Evolutionary conservation across 2,888 invertebrate species (phyloP).

Genomic region (Papilio demoleus): DNA sequence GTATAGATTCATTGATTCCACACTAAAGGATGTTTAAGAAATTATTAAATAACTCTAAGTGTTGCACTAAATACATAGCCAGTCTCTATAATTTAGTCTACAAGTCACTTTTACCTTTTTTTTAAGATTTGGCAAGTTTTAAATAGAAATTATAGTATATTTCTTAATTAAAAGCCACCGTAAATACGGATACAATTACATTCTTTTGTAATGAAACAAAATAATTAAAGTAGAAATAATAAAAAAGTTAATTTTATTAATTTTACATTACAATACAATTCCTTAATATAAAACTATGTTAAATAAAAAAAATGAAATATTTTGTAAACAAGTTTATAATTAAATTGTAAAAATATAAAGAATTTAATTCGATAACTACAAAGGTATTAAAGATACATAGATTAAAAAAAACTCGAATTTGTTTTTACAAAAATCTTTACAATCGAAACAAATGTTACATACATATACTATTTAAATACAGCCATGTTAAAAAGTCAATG

Average conservation of each 20-base stretch:
- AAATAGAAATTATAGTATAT: background rate
- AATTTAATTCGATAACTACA: too few relatives aligned
- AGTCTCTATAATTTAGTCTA: constrained; percentile 36
- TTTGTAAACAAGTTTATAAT: too few relatives aligned
- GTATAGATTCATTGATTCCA: too few relatives aligned
- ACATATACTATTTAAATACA: background rate
- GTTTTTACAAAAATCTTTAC: too few relatives aligned
- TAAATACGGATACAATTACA: background rate
- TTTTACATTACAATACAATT: background rate
- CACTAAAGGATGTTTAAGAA: too few relatives aligned
- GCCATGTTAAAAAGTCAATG: too few relatives aligned
- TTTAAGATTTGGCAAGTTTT: constrained; percentile 31
- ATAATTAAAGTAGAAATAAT: background rate
- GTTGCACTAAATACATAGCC: constrained; percentile 19
- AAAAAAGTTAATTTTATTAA: background rate
- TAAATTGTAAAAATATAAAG: too few relatives aligned
- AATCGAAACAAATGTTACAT: too few relatives aligned
- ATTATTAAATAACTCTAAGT: background rate
- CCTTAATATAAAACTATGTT: background rate
- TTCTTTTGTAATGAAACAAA: background rate
- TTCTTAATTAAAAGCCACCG: background rate
- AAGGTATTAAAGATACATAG: too few relatives aligned
- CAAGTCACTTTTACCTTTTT: constrained; percentile 9
- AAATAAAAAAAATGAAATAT: background rate
- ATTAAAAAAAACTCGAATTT: too few relatives aligned